A percentile compares a stretch with the other conserved stretches of the same genome.
These are phyloP conservation scores for Sitobion miscanthi DNA, from an alignment of 1,140 invertebrate genomes.

Conservation along the genomic window DNA sequence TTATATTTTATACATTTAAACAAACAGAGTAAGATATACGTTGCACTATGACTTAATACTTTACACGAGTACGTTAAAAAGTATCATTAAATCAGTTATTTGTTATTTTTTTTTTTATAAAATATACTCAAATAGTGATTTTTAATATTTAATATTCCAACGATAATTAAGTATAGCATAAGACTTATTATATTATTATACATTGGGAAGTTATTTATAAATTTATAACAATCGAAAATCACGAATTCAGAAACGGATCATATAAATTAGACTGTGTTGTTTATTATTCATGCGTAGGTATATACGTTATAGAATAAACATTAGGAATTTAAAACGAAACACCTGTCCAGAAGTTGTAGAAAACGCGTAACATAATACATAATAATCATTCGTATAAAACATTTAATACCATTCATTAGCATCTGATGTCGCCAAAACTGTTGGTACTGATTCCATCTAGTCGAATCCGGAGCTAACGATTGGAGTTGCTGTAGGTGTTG, in stretches of 20 bases:
- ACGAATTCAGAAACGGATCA: background rate
- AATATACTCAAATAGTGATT: background rate
- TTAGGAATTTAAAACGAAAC: background rate
- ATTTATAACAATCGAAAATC: background rate
- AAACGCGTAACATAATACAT: background rate
- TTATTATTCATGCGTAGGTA: background rate
- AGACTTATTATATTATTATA: background rate
- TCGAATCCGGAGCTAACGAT: slow-evolving; percentile 65
- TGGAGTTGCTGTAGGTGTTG: slow-evolving; percentile 63
- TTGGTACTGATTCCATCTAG: slow-evolving; percentile 67
- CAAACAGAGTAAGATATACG: background rate
- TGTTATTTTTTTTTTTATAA: background rate
- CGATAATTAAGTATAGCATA: background rate
- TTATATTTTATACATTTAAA: background rate
- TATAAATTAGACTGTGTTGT: background rate
- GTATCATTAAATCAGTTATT: background rate
- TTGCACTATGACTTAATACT: background rate
- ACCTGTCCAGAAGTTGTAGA: background rate
- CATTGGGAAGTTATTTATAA: background rate
- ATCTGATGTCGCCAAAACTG: slow-evolving; percentile 66
- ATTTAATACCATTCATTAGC: slow-evolving; percentile 65
- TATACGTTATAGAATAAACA: background rate
- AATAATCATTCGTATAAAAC: background rate
- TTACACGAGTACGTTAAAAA: background rate
- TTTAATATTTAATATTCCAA: background rate